These are phyloP conservation scores for Gibbula magus DNA, from an alignment of 2,888 invertebrate genomes.

Conservation along the genomic window DNA sequence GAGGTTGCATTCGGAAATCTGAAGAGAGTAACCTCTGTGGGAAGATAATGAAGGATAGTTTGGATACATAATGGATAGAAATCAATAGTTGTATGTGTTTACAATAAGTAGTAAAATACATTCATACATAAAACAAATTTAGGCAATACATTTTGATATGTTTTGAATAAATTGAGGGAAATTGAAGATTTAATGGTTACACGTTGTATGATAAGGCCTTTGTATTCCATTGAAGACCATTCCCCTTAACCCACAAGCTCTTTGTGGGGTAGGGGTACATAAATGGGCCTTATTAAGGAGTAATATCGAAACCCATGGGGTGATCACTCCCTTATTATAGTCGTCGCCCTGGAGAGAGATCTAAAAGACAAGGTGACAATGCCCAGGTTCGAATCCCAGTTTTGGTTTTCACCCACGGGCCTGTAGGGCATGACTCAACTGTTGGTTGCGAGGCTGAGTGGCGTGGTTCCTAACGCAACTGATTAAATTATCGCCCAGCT, in stretches of 20 bases:
- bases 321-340: constrained; percentile 1
- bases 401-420: not conserved
- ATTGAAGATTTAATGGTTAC: too few species aligned
- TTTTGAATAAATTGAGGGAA: too few species aligned
- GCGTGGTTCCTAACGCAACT: constrained; percentile 16
- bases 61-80: not conserved
- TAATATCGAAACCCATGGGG: not conserved
- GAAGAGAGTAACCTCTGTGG: too few species aligned
- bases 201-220: too few species aligned
- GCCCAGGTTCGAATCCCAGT: not conserved
- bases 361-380: not conserved
- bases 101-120: too few species aligned
- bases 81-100: too few species aligned
- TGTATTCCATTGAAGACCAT: too few species aligned
- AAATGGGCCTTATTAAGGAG: not conserved
- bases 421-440: not conserved
- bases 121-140: too few species aligned
- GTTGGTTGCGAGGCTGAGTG: not conserved
- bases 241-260: not conserved
- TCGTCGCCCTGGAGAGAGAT: not conserved
- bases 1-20: too few species aligned
- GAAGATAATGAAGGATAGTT: not conserved
- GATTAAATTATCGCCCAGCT: constrained; percentile 15
- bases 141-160: too few species aligned
- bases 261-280: not conserved